These are phyloP conservation scores for Octopus bimaculoides DNA, from an alignment of 1,140 invertebrate species.

Conservation along the genomic window DNA sequence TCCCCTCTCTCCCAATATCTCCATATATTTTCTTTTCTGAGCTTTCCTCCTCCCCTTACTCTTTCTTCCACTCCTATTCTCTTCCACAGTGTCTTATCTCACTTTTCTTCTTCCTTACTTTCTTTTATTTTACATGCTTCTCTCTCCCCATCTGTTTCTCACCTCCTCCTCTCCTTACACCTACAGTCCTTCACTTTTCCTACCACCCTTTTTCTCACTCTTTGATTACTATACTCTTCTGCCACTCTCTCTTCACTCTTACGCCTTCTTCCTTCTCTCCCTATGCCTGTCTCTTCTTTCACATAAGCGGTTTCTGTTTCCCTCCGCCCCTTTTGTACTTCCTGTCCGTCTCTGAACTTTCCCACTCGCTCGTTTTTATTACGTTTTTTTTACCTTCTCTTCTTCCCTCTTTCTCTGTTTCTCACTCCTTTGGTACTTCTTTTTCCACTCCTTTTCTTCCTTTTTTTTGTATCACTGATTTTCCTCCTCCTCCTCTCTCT, in stretches of 20 bases:
- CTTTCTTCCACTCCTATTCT: no score
- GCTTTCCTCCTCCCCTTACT: background rate
- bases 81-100: no score
- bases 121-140: background rate
- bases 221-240: background rate
- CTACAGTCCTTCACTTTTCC: background rate
- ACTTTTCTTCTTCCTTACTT: no score
- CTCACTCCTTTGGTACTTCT: background rate
- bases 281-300: conserved; percentile 4
- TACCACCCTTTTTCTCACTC: background rate
- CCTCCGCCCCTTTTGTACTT: background rate
- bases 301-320: background rate
- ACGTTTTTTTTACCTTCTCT: conserved; percentile 2
- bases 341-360: background rate
- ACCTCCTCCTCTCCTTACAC: background rate
- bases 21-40: background rate
- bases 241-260: background rate
- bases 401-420: conserved; percentile 10
- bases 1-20: background rate
- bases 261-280: background rate
- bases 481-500: background rate
- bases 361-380: background rate
- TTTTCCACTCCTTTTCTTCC: background rate
- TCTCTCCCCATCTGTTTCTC: background rate
- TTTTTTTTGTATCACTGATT: background rate